A percentile compares a stretch with the other conserved stretches of the same genome.
phyloP scores from a whole-genome alignment of 2,113 vertebrate species.

The Bucco capensis region DNA sequence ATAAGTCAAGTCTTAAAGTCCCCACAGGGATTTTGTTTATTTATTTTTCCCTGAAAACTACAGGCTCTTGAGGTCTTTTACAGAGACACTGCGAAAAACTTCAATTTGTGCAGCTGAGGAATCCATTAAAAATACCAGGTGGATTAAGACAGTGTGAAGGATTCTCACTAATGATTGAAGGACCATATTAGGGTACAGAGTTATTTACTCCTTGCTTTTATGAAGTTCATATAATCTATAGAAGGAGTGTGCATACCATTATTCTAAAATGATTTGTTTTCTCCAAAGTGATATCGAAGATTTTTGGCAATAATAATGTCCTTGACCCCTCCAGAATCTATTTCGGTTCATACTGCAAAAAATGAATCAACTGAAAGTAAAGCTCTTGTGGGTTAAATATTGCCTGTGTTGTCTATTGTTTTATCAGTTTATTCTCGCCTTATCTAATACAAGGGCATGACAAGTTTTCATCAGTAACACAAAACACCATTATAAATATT shows the following conservation, averaged over 20 bases:
- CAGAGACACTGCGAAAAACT: not conserved
- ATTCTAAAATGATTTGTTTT: not conserved
- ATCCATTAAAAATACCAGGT: not conserved
- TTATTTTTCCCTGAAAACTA: not conserved
- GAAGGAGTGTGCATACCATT: not conserved
- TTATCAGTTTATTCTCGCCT: not conserved
- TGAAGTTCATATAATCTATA: not conserved
- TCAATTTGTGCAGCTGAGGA: not conserved
- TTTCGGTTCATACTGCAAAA: not conserved
- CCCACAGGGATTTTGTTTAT: not conserved
- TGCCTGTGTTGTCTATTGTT: not conserved
- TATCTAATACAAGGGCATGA: not conserved
- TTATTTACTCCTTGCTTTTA: not conserved
- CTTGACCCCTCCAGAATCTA: not conserved
- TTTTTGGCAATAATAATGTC: not conserved
- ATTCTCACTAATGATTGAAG: not conserved
- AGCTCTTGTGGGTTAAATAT: not conserved
- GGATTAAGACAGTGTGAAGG: not conserved
- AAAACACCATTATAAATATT: not conserved
- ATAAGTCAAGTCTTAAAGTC: not conserved
- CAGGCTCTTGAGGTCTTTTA: not conserved
- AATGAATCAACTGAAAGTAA: not conserved
- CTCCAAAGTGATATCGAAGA: not conserved
- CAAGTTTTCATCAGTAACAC: slow-evolving; percentile 36
- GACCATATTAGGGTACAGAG: not conserved